These are phyloP conservation scores for Palloptera scutellata DNA, from an alignment of 2,888 invertebrate species.

Conservation along the genomic window DNA sequence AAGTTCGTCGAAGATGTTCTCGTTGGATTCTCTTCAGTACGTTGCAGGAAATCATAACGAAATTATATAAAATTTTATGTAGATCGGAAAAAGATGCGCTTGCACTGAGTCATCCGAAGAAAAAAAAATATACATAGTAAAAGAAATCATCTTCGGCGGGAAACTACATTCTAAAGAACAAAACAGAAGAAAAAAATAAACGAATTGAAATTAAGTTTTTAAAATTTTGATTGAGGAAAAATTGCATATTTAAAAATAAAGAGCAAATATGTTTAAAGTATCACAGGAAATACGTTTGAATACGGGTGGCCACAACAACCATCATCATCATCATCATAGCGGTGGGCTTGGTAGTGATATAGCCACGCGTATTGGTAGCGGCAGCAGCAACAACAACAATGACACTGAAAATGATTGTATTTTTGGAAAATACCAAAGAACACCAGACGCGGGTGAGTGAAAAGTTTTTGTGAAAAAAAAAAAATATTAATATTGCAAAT, in stretches of 20 bases:
- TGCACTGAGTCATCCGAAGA: too few species aligned
- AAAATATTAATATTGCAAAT: too few species aligned
- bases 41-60: background rate
- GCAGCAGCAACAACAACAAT: slow-evolving; percentile 34
- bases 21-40: background rate
- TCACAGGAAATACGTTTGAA: slow-evolving; percentile 62
- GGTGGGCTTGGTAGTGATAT: slow-evolving; percentile 23
- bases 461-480: background rate
- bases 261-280: slow-evolving; percentile 60
- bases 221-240: background rate
- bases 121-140: background rate
- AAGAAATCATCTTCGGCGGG: too few species aligned
- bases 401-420: slow-evolving; percentile 49
- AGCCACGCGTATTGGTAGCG: slow-evolving; percentile 32
- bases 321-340: slow-evolving; percentile 31
- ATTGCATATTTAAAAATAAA: too few species aligned
- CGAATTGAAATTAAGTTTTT: background rate
- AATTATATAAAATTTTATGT: background rate
- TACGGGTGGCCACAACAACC: slow-evolving; percentile 37
- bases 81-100: background rate
- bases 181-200: background rate
- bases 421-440: slow-evolving; percentile 60
- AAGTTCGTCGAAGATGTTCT: background rate
- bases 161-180: too few species aligned
- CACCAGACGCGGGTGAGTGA: slow-evolving; percentile 60